A percentile compares a stretch with the other conserved stretches of the same genome.
phyloP scores from a whole-genome alignment of 2,888 invertebrate species.

The Drosophila mimica region DNA sequence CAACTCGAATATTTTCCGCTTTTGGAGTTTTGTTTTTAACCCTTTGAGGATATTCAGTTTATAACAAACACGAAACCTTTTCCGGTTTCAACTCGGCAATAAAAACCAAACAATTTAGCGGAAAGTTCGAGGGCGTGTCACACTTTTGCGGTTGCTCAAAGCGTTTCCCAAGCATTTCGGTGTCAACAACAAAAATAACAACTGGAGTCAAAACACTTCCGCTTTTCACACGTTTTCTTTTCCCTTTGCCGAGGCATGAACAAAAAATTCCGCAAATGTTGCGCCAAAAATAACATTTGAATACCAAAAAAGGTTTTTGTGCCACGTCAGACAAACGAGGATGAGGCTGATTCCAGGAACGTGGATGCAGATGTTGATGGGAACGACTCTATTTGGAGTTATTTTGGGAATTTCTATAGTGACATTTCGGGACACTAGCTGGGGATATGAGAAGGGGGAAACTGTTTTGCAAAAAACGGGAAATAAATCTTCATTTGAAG shows the following conservation, averaged over 20 bases:
- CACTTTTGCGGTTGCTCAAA: constrained; percentile 54
- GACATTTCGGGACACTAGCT: constrained; percentile 8
- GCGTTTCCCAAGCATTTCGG: constrained; percentile 47
- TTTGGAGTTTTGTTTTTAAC: constrained; percentile 37
- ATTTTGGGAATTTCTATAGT: constrained; percentile 43
- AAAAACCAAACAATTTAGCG: constrained; percentile 50
- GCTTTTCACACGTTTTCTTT: constrained; percentile 67
- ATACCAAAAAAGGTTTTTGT: constrained; percentile 73
- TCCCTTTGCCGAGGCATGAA: constrained; percentile 9
- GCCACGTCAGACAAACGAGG: constrained; percentile 55
- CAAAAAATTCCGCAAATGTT: constrained; percentile 64
- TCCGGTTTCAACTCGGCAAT: constrained; percentile 45
- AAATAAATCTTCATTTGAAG: constrained; percentile 52
- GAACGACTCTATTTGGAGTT: constrained; percentile 62
- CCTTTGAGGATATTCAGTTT: constrained; percentile 34
- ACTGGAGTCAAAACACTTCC: constrained; percentile 57
- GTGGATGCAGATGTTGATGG: constrained; percentile 33
- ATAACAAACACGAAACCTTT: constrained; percentile 48
- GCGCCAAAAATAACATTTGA: constrained; percentile 75
- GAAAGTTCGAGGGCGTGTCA: constrained; percentile 58
- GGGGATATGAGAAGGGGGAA: background rate
- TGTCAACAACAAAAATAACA: constrained; percentile 48
- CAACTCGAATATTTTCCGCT: constrained; percentile 47
- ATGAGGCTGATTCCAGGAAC: constrained; percentile 21
- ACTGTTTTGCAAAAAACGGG: constrained; percentile 10